Base-by-base conservation (phyloP, 2,113 vertebrate genomes). In the Delphinus delphis region DNA sequence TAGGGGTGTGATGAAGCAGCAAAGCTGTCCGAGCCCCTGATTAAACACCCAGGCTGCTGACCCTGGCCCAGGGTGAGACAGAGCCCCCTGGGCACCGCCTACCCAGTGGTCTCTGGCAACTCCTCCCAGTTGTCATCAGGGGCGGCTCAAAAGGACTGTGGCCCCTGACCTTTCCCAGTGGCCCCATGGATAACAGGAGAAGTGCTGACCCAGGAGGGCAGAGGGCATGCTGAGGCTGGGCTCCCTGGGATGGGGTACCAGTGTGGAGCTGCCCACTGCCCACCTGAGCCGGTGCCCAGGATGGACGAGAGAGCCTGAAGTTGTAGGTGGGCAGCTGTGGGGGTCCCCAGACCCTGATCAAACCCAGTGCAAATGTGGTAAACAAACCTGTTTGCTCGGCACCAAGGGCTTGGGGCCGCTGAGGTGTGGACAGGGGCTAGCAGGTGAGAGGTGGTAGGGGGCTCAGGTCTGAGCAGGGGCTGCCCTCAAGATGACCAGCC, bases 81-180 rank as follows among this genome's bases (percentile, higher is more conserved):
- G 4, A 12, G 15, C 5, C 62, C 3, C 53, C 53, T 53, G 53
- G 53, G 53, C 53, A 53, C 53, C 15, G 10, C 47, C 41, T 33
- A 1, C 33, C 62, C 6, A 17, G 23, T n/a, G 10, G 21, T 55
- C 38, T 65, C 53, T 13, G 12, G 50, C 0, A 36, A 36, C 81
- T 36, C 58, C 23, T 93, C 55, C 65, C 25, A 33, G 12, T 47
- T 36, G 6, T 62, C 20, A 2, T 8, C 31, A 33, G 14, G 4
- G 25, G 25, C 1, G 6, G 8, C 23, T 74, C 28, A 5, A 6
- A 6, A 0, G 2, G 55, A 44, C 53, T 5, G 4, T 0, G 4
- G 38, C 13, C 20, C 28, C 55, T 28, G 6, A 20, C 12, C 20
- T 13, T 47, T 79, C 50, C 23, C 55, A 33, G 1, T 11, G 28